A percentile compares a stretch with the other conserved stretches of the same genome.
Evolutionary conservation across 1,140 invertebrate genomes (phyloP).

Genomic region (Ips typographus): DNA sequence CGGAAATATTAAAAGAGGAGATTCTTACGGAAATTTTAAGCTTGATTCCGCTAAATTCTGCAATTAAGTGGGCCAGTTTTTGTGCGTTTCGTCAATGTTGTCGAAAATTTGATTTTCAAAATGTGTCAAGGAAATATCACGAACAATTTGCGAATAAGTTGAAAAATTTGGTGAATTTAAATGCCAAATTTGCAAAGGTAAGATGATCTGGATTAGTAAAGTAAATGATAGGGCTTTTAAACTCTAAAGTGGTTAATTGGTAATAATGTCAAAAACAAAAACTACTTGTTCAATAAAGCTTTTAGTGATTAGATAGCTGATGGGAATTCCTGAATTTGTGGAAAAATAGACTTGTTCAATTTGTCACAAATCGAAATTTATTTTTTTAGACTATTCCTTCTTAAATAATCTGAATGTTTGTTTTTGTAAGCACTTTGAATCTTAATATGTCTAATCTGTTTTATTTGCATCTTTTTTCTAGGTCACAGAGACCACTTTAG

Average conservation of each 20-base stretch:
- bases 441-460: too few relatives aligned
- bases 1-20: slow-evolving; percentile 5
- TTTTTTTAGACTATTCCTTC: too few relatives aligned
- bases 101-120: slow-evolving; percentile 16
- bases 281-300: neutral
- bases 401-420: too few relatives aligned
- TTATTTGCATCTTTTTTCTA: slow-evolving; percentile 8
- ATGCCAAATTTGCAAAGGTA: slow-evolving; percentile 56
- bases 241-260: neutral
- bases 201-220: slow-evolving; percentile 53
- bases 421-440: too few relatives aligned
- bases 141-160: slow-evolving; percentile 23
- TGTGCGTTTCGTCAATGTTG: slow-evolving; percentile 9
- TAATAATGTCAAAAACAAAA: neutral
- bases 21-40: slow-evolving; percentile 16
- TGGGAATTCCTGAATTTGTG: neutral
- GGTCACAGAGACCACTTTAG: slow-evolving; percentile 9
- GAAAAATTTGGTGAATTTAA: slow-evolving; percentile 59
- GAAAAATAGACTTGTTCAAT: neutral
- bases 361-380: neutral
- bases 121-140: slow-evolving; percentile 21
- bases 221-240: neutral
- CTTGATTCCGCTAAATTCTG: slow-evolving; percentile 10
- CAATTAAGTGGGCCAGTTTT: slow-evolving; percentile 22
- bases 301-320: neutral